Conservation (phyloP, 2,888 invertebrate genomes). For the Nudaria mundana region DNA sequence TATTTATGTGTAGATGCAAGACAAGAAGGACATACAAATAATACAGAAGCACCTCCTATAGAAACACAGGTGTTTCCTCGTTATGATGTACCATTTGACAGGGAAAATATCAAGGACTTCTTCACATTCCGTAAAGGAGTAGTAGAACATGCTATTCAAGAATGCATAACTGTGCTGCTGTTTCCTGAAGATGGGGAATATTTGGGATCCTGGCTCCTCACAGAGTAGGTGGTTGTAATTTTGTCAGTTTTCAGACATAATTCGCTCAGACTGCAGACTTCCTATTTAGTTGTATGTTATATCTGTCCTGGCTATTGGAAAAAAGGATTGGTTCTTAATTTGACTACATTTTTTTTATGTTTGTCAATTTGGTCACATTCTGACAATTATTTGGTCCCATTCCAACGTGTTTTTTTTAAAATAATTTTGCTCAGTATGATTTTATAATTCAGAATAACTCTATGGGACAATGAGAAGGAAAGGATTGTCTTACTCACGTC, state of each 20-base stretch:
- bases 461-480: constrained; percentile 94
- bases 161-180: constrained; percentile 84
- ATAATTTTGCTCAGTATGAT: too few species aligned
- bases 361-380: too few species aligned
- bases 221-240: constrained; percentile 83
- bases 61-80: constrained; percentile 61
- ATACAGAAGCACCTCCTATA: constrained; percentile 47
- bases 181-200: constrained; percentile 87
- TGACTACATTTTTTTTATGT: too few species aligned
- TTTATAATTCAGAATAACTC: constrained; percentile 84
- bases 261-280: too few species aligned
- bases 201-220: constrained; percentile 88
- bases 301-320: too few species aligned
- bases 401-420: too few species aligned
- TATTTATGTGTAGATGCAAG: constrained; percentile 56
- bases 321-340: too few species aligned
- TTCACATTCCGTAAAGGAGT: constrained; percentile 88
- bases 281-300: too few species aligned
- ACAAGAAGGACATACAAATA: constrained; percentile 41
- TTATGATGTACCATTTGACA: constrained; percentile 70
- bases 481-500: constrained; percentile 88
- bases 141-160: constrained; percentile 86
- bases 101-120: constrained; percentile 84
- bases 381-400: too few species aligned
- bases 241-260: too few species aligned